A percentile compares a stretch with the other conserved stretches of the same genome.
These are phyloP conservation scores for Hesperophylax magnus DNA, from an alignment of 1,140 invertebrate species.

Conservation along the genomic window DNA sequence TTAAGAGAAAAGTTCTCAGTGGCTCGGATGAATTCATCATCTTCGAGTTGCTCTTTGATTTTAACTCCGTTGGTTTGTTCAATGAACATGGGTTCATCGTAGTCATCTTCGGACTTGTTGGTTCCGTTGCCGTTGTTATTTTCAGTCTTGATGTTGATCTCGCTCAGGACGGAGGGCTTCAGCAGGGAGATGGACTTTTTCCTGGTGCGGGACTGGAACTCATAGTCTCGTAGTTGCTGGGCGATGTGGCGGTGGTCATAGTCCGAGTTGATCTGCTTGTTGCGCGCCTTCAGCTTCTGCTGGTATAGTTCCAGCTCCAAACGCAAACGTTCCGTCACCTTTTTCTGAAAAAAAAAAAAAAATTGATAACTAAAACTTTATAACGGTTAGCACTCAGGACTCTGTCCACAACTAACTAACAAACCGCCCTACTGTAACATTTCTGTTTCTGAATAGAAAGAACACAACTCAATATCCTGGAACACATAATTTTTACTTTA, in stretches of 20 bases:
- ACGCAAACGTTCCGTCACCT: conserved; percentile 66
- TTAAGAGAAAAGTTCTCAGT: conserved; percentile 56
- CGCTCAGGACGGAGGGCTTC: conserved; percentile 68
- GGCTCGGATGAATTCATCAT: conserved; percentile 53
- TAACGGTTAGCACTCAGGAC: too few species aligned
- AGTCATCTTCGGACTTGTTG: conserved; percentile 62
- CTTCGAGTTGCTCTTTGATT: conserved; percentile 44
- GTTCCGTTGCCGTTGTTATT: conserved; percentile 60
- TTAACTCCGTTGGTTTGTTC: conserved; percentile 56
- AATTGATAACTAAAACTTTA: not conserved
- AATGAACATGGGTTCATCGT: conserved; percentile 61
- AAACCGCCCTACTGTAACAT: too few species aligned
- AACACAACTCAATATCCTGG: too few species aligned
- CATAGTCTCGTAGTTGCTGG: conserved; percentile 67
- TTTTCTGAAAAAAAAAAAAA: conserved; percentile 62
- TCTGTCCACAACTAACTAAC: too few species aligned
- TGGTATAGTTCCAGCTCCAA: conserved; percentile 67
- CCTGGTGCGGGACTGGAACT: conserved; percentile 63
- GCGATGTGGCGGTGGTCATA: conserved; percentile 68
- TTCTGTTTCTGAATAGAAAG: too few species aligned
- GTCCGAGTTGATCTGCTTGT: conserved; percentile 66
- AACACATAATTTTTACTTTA: too few species aligned
- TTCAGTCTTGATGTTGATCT: conserved; percentile 67
- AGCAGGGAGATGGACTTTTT: conserved; percentile 65
- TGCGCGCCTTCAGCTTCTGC: conserved; percentile 64